These are phyloP conservation scores for Sinotaia quadrata DNA, from an alignment of 2,888 invertebrate genomes.

Conservation along the genomic window DNA sequence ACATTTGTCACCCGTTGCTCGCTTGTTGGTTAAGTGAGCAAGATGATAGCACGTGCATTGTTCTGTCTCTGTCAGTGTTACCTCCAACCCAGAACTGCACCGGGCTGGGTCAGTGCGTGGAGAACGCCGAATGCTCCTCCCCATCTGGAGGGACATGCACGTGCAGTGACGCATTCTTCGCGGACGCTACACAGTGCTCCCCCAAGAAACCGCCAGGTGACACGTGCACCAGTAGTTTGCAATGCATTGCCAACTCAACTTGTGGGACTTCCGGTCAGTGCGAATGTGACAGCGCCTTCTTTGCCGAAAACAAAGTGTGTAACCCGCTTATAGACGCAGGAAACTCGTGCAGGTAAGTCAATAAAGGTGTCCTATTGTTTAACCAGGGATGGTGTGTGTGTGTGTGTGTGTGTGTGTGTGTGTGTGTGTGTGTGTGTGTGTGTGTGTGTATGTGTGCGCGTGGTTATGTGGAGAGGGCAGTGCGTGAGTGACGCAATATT, in stretches of 20 bases:
- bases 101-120: conserved; percentile 27
- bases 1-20: too few species aligned
- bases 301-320: conserved; percentile 19
- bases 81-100: conserved; percentile 8
- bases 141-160: conserved; percentile 16
- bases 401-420: neutral
- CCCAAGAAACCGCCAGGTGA: conserved; percentile 18
- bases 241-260: conserved; percentile 26
- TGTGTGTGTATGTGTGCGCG: neutral
- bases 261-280: conserved; percentile 10
- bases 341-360: conserved; percentile 9
- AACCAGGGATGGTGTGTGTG: neutral
- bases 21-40: too few species aligned
- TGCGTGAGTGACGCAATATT: too few species aligned
- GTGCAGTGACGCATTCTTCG: conserved; percentile 16
- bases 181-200: conserved; percentile 1
- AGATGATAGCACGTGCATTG: too few species aligned
- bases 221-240: conserved; percentile 17
- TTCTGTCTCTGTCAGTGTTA: conserved; percentile 6
- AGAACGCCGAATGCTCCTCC: conserved; percentile 24
- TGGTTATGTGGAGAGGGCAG: too few species aligned
- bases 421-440: conserved; percentile 1
- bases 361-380: neutral
- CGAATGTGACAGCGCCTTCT: conserved; percentile 10
- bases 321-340: neutral